Conservation (phyloP, 2,113 vertebrate species). For the Physeter macrocephalus region DNA sequence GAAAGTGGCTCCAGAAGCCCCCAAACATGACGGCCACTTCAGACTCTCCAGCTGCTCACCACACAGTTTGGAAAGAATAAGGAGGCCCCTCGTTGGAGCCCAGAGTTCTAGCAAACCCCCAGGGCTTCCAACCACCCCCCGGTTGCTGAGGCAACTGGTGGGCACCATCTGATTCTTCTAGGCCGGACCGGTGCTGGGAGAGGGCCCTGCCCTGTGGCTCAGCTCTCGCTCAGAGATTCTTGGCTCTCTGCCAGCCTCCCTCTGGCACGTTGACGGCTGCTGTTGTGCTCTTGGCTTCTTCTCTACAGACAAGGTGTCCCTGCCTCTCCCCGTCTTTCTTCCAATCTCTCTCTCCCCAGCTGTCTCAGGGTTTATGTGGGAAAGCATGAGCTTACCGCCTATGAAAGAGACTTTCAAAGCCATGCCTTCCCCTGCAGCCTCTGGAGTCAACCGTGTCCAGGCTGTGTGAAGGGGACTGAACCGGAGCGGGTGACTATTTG, state of each 20-base stretch:
- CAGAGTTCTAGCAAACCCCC: not conserved
- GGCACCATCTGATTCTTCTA: not conserved
- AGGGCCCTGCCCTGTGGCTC: not conserved
- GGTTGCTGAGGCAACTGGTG: slow-evolving; percentile 54
- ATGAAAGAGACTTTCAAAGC: not conserved
- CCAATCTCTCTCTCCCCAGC: slow-evolving; percentile 1
- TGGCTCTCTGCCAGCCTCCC: slow-evolving; percentile 54
- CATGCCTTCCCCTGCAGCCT: not conserved
- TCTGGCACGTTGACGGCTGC: slow-evolving; percentile 28
- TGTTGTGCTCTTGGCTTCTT: slow-evolving; percentile 40
- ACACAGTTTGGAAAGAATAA: not conserved
- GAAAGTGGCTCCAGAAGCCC: not conserved
- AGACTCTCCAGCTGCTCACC: not conserved
- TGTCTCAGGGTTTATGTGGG: slow-evolving; percentile 28
- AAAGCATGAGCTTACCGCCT: slow-evolving; percentile 29
- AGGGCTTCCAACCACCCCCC: not conserved
- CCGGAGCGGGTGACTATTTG: not conserved
- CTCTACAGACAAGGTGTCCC: slow-evolving; percentile 12
- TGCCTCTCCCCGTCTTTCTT: slow-evolving; percentile 42
- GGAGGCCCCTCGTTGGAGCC: not conserved
- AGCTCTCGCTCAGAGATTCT: slow-evolving; percentile 12
- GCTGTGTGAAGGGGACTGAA: not conserved
- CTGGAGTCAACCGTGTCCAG: not conserved
- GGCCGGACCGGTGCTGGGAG: not conserved
- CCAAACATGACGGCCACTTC: not conserved